Evolutionary conservation across 2,797 vertebrate species (phyloP).

Genomic region (Paedocypris micromegethes): DNA sequence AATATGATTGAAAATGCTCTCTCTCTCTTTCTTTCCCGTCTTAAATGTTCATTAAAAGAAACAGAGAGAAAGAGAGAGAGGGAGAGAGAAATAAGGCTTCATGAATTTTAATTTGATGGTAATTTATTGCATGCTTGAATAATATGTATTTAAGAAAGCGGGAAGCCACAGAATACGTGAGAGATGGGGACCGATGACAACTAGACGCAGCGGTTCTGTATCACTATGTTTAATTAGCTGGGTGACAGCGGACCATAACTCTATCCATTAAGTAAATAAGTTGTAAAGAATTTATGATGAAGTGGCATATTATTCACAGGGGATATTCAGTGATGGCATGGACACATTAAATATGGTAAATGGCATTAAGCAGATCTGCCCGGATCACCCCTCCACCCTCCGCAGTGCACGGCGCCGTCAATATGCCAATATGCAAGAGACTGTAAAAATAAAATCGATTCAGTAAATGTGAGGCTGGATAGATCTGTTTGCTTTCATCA

Average conservation of each 20-base stretch:
- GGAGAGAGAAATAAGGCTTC: conserved; percentile 62
- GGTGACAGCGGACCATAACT: conserved; percentile 87
- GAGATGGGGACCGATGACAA: conserved; percentile 64
- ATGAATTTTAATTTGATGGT: conserved; percentile 69
- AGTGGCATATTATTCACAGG: conserved; percentile 92
- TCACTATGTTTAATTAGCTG: conserved; percentile 87
- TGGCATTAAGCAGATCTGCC: conserved; percentile 74
- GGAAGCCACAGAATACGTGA: conserved; percentile 45
- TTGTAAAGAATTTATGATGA: conserved; percentile 97
- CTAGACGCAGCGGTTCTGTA: conserved; percentile 73
- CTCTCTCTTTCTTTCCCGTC: conserved; percentile 39
- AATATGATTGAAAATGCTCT: conserved; percentile 58
- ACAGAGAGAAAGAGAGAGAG: conserved; percentile 36
- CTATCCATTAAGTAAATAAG: conserved; percentile 98
- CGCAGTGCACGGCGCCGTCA: conserved; percentile 74
- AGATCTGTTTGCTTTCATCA: conserved; percentile 99
- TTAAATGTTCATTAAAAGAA: conserved; percentile 43
- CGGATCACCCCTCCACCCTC: conserved; percentile 42
- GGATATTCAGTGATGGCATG: conserved; percentile 95
- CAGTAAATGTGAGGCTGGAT: conserved; percentile 97
- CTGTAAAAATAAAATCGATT: conserved; percentile 99
- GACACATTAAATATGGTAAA: conserved; percentile 97
- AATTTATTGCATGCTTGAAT: conserved; percentile 69
- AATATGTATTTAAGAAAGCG: conserved; percentile 73
- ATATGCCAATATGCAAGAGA: conserved; percentile 95